A percentile compares a stretch with the other conserved stretches of the same genome.
These are phyloP conservation scores for Hippolais icterina DNA, from an alignment of 2,113 vertebrate species.

Conservation along the genomic window DNA sequence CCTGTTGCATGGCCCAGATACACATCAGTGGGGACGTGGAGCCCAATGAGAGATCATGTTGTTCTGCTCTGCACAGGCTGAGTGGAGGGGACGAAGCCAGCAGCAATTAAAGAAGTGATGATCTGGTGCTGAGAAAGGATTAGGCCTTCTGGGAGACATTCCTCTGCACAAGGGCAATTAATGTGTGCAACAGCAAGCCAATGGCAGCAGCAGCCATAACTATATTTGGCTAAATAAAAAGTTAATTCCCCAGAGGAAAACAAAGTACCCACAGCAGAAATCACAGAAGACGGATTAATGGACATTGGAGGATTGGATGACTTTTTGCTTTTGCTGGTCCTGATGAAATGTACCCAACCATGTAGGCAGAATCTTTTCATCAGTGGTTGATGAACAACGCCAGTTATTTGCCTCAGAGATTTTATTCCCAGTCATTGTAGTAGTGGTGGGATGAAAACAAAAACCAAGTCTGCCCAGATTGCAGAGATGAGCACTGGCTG, in stretches of 20 bases:
- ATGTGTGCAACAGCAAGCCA: not conserved
- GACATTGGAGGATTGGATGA: not conserved
- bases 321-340: not conserved
- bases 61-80: not conserved
- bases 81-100: rapidly evolving
- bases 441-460: not conserved
- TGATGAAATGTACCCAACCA: not conserved
- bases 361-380: not conserved
- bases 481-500: not conserved
- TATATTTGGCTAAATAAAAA: conserved; percentile 31
- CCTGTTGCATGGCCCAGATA: not conserved
- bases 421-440: not conserved
- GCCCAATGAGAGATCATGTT: rapidly evolving
- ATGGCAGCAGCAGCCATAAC: not conserved
- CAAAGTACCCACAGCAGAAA: not conserved
- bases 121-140: not conserved
- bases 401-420: not conserved
- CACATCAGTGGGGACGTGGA: not conserved
- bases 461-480: not conserved
- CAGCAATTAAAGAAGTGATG: not conserved
- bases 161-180: not conserved
- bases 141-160: not conserved
- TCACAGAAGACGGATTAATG: not conserved
- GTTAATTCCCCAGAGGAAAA: not conserved
- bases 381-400: rapidly evolving